A percentile compares a stretch with the other conserved stretches of the same genome.
Evolutionary conservation across 1,140 invertebrate genomes (phyloP).

Genomic region (Pseudomyrmex dendroicus): DNA sequence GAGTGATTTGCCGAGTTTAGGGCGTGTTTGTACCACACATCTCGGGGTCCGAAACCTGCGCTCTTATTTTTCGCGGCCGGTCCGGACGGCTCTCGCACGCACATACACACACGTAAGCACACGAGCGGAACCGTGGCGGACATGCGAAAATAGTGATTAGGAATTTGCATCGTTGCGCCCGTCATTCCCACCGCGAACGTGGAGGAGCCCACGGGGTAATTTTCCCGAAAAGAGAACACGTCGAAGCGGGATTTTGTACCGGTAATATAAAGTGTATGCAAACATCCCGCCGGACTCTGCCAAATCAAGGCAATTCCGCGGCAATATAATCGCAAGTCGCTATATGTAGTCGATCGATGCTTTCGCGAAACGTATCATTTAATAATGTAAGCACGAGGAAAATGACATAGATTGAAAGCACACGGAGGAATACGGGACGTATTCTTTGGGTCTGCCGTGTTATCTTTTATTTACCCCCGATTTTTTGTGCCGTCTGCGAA

Average conservation of each 20-base stretch:
- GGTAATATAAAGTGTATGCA: conserved; percentile 24
- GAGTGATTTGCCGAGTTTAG: conserved; percentile 47
- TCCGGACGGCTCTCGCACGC: neutral
- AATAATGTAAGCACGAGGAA: neutral
- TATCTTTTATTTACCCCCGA: neutral
- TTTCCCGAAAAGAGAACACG: conserved; percentile 48
- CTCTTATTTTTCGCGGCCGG: conserved; percentile 48
- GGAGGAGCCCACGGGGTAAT: conserved; percentile 29
- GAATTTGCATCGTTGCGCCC: conserved; percentile 68
- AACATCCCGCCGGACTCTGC: conserved; percentile 6
- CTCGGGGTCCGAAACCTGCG: conserved; percentile 41
- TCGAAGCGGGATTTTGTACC: neutral
- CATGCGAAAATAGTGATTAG: conserved; percentile 68
- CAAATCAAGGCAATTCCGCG: conserved; percentile 5
- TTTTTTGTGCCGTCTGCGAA: neutral
- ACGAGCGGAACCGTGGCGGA: conserved; percentile 20
- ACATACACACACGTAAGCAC: conserved; percentile 30
- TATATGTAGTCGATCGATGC: neutral
- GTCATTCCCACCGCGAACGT: conserved; percentile 65
- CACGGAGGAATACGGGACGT: neutral
- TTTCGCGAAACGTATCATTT: neutral
- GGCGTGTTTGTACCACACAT: conserved; percentile 28
- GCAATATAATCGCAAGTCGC: conserved; percentile 7
- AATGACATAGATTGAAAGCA: neutral
- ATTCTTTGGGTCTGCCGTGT: neutral